Evolutionary conservation across 2,113 vertebrate genomes (phyloP), one percentile per base, ranked within the genome.

Genomic region (Oostethus manadensis): DNA sequence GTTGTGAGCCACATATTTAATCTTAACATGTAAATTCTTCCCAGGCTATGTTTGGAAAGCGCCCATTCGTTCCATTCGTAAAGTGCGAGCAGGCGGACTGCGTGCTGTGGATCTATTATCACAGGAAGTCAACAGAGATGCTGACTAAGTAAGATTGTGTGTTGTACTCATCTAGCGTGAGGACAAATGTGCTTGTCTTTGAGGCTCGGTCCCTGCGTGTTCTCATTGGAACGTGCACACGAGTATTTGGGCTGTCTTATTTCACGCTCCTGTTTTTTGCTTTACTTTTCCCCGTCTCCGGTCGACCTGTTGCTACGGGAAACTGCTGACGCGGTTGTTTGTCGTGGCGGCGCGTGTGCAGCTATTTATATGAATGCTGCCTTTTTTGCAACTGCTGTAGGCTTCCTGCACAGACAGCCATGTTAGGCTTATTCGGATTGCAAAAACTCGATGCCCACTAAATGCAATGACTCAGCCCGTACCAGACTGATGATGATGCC

Each of bases 271-370:
- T 1, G 1, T 29, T 51, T 40, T 58, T 58, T 64, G 63, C 2
- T 11, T 42, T 14, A 14, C 38, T 14, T 50, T 62, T 66, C 58
- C 51, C 72, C n/a, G 16, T 21, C 18, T 15, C n/a, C 56, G 62
- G 56, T 68, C 70, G 42, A 80, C 76, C 57, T 62, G 81, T 84
- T 84, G 78, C 75, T 48, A 85, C 11, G 62, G 84, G 76, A 76
- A 76, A 81, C 74, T 51, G 58, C 69, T 75, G 76, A 86, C 63
- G 10, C 63, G 51, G 68, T 40, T 53, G 33, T 76, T 79, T 67
- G 22, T 49, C 7, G 26, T 66, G 72, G 71, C 13, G 76, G 58
- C 18, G 5, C 35, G 33, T 66, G 58, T 6, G 56, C 33, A 35
- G 73, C 68, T 84, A 83, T 85, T 85, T 79, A 77, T 82, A 80